Percentiles rank a stretch among this genome's conserved stretches.
phyloP scores from a whole-genome alignment of 2,113 vertebrate species.

The Cyphomyrus discorhynchus region DNA sequence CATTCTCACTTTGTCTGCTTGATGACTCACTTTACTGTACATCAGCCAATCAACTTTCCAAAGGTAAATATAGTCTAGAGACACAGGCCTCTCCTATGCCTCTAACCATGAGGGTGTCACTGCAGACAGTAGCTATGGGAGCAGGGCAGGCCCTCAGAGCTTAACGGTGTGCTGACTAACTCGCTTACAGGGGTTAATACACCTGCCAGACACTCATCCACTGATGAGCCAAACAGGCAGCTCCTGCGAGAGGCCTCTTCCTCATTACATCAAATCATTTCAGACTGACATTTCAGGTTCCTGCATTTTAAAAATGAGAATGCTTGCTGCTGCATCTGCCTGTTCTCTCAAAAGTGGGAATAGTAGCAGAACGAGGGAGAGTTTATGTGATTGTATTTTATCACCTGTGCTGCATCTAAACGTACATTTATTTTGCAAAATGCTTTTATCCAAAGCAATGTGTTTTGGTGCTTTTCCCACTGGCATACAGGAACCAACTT shows the following conservation, averaged over 20 bases:
- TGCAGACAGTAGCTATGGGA: neutral
- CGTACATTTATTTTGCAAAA: neutral
- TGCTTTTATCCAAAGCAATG: neutral
- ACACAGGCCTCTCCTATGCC: neutral
- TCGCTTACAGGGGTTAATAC: neutral
- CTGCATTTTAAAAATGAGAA: neutral
- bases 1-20: neutral
- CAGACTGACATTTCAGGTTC: neutral
- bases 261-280: neutral
- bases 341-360: neutral
- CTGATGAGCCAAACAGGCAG: neutral
- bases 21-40: neutral
- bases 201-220: neutral
- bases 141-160: neutral
- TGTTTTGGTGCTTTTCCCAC: neutral
- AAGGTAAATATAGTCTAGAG: neutral
- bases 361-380: neutral
- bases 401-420: neutral
- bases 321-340: neutral
- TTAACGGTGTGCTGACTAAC: neutral
- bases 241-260: neutral
- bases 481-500: neutral
- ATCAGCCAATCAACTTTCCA: neutral
- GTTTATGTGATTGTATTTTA: neutral
- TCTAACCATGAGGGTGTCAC: neutral